phyloP scores from a whole-genome alignment of 2,113 vertebrate species.

The Craseonycteris thonglongyai region DNA sequence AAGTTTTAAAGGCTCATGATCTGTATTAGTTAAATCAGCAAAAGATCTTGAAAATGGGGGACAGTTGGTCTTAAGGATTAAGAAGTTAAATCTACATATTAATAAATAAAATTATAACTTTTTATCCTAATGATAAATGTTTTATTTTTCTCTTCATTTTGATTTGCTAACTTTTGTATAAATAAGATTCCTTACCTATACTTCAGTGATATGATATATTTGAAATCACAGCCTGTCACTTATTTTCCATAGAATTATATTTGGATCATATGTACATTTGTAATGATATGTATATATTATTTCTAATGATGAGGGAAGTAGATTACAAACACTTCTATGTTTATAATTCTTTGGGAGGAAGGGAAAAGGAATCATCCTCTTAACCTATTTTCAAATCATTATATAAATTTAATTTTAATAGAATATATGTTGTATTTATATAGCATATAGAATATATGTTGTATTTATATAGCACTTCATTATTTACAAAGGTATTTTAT shows the following conservation, averaged over 20 bases:
- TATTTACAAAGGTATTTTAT: not conserved
- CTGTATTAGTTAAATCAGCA: not conserved
- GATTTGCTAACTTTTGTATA: conserved; percentile 15
- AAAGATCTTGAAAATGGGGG: not conserved
- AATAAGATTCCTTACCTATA: not conserved
- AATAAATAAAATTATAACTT: conserved; percentile 6
- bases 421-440: not conserved
- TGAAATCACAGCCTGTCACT: not conserved
- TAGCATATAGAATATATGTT: not conserved
- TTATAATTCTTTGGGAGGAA: not conserved
- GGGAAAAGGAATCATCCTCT: not conserved
- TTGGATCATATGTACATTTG: not conserved
- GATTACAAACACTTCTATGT: not conserved
- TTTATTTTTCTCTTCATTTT: conserved; percentile 23
- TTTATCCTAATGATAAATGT: conserved; percentile 4
- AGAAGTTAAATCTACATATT: not conserved
- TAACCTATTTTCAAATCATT: not conserved
- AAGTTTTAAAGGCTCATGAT: not conserved
- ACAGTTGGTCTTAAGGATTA: not conserved
- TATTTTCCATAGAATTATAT: not conserved
- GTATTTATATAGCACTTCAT: not conserved
- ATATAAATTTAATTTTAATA: not conserved
- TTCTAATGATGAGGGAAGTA: not conserved
- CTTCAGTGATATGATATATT: not conserved
- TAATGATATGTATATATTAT: no score